These are phyloP conservation scores for Lepidocyrtinus sp. DNA, from an alignment of 2,888 invertebrate genomes.

Conservation along the genomic window DNA sequence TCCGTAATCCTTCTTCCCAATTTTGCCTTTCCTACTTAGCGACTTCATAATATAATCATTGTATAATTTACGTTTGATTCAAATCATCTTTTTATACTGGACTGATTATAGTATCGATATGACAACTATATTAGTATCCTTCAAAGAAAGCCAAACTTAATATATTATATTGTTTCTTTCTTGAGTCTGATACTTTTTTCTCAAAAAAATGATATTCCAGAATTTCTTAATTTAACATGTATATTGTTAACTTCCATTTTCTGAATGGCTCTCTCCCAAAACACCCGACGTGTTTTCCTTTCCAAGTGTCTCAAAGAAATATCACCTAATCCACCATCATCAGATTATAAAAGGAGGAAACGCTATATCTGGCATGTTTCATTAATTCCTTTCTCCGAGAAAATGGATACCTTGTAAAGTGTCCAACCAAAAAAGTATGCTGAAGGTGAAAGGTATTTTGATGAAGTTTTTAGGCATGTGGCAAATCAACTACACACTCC, in stretches of 20 bases:
- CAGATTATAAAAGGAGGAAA: neutral
- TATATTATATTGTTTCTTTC: too few relatives aligned
- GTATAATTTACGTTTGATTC: too few relatives aligned
- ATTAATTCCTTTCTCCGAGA: neutral
- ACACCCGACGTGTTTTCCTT: neutral
- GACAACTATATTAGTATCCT: too few relatives aligned
- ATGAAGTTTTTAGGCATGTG: neutral
- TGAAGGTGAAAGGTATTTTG: neutral
- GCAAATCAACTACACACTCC: neutral
- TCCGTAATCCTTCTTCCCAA: neutral
- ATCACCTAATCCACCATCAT: conserved; percentile 9
- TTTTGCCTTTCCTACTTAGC: neutral
- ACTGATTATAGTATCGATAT: too few relatives aligned
- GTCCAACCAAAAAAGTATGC: neutral
- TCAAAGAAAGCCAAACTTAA: too few relatives aligned
- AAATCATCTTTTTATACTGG: too few relatives aligned
- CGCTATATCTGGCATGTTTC: neutral
- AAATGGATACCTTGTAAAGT: conserved; percentile 5
- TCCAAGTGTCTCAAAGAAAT: neutral
- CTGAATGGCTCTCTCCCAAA: neutral
- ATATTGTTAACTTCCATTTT: too few relatives aligned
- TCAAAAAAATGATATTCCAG: too few relatives aligned
- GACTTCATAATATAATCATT: too few relatives aligned
- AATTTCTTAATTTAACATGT: too few relatives aligned
- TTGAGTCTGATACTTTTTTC: too few relatives aligned